Conservation (phyloP, 2,888 invertebrate genomes). For the Lithophane leautieri region DNA sequence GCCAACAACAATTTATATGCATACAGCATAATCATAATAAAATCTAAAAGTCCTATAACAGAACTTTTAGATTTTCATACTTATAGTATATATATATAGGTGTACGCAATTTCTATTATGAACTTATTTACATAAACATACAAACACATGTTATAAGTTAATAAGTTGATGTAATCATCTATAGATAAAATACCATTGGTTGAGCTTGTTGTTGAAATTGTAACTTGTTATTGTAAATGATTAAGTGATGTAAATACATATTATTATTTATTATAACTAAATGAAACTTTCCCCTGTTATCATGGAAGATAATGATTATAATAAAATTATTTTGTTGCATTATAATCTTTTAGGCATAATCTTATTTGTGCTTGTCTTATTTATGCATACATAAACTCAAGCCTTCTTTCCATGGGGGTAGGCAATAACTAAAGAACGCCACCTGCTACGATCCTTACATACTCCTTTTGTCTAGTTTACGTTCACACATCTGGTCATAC, state of each 20-base stretch:
- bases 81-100: too few relatives aligned
- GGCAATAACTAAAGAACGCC: too few relatives aligned
- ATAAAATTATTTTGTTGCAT: background rate
- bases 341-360: background rate
- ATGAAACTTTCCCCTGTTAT: constrained; percentile 12
- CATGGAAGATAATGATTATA: background rate
- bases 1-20: background rate
- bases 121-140: background rate
- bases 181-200: constrained; percentile 3
- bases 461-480: too few relatives aligned
- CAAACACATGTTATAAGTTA: background rate
- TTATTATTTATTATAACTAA: background rate
- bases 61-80: too few relatives aligned
- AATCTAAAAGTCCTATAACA: background rate
- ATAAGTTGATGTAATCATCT: constrained; percentile 7
- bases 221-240: constrained; percentile 19
- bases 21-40: background rate
- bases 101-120: background rate
- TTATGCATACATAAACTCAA: too few relatives aligned
- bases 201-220: constrained; percentile 6
- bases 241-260: background rate
- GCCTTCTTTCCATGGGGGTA: too few relatives aligned
- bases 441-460: too few relatives aligned
- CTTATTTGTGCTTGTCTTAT: background rate
- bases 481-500: too few relatives aligned